Evolutionary conservation across 1,140 invertebrate species (phyloP), one percentile per base, ranked within the genome.

Genomic region (Chelonus insularis): DNA sequence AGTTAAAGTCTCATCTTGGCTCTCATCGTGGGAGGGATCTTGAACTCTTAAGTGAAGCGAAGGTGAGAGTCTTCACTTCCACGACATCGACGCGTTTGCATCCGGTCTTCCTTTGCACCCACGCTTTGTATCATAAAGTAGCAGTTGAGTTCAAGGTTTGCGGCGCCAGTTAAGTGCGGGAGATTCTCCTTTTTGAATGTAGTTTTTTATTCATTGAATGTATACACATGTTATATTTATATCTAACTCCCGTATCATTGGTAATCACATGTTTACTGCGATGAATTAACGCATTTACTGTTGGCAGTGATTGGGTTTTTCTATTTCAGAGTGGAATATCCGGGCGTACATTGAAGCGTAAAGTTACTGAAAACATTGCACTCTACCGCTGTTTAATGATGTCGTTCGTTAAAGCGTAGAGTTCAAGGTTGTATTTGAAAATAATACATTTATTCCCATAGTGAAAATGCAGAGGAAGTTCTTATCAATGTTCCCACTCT

Each of bases 401-500:
- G 14, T 45, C 43, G 20, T 16, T 45, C 16, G 9, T 8, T 18
- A 39, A 18, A 36, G 12, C 14, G 2, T 47, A 1, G 32, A 34
- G 43, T 48, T 47, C 56, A 58, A 58, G 56, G 56, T 20, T 48
- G 25, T n/a, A 0, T 45, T 45, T 20, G 16, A 45, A 21, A 3
- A n/a, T n/a, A 39, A 39, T 39, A 5, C 37, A 39, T 12, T 18
- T 8, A 52, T 52, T 52, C 50, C 9, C 50, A 52, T 18, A 21
- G 4, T 12, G 9, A 52, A 52, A 52, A 12, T 29, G 29, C 47
- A 14, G 7, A 25, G 47, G 47, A 50, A 36, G 50, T 52, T 34
- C 11, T 23, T 57, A 55, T 60, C 66, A 65, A 70, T 68, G 58
- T 66, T 69, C 70, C 68, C 70, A 69, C 70, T 68, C 57, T 66